Percentiles rank a stretch among this genome's conserved stretches.
These are phyloP conservation scores for Cynaeus angustus DNA, from an alignment of 2,888 invertebrate genomes.

Conservation along the genomic window DNA sequence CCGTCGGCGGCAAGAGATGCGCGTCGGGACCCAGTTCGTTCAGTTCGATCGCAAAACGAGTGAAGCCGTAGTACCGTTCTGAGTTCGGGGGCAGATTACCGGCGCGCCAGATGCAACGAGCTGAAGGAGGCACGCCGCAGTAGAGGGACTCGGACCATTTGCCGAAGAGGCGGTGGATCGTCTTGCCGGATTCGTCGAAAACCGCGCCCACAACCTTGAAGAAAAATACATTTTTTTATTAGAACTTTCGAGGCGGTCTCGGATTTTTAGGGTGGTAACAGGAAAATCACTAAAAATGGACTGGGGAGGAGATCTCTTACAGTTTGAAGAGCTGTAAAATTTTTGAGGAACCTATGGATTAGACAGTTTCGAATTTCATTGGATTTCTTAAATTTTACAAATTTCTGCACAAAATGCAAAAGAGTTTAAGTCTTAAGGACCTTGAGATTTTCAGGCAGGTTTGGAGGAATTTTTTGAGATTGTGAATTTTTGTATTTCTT, in stretches of 20 bases:
- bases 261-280: no score
- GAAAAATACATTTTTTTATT: not conserved
- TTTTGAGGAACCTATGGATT: no score
- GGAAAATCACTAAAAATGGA: no score
- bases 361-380: no score
- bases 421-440: no score
- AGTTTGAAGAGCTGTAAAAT: no score
- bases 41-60: constrained; percentile 88
- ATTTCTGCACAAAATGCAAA: no score
- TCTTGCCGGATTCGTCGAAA: constrained; percentile 74
- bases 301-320: no score
- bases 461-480: no score
- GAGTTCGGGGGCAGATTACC: constrained; percentile 88
- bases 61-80: constrained; percentile 88
- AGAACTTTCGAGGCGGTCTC: not conserved
- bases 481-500: no score
- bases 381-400: no score
- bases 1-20: constrained; percentile 81
- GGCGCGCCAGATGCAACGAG: constrained; percentile 85
- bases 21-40: constrained; percentile 83
- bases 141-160: constrained; percentile 89
- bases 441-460: no score
- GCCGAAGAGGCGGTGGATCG: constrained; percentile 80
- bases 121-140: constrained; percentile 82
- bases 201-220: constrained; percentile 75